These are phyloP conservation scores for Neodontobutis hainanensis DNA, from an alignment of 2,113 vertebrate species.

Conservation along the genomic window DNA sequence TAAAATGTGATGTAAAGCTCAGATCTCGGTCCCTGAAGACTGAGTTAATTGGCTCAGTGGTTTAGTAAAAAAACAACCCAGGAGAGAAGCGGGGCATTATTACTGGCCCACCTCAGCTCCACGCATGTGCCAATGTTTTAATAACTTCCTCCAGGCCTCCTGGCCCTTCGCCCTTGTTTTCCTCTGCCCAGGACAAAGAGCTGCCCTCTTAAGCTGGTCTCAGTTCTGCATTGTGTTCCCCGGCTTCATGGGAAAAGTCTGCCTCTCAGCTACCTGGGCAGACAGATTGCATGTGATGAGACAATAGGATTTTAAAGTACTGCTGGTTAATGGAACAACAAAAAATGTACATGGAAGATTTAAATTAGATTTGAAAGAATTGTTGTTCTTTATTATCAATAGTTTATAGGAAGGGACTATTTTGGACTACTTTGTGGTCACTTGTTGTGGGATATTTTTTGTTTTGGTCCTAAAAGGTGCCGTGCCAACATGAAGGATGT, in stretches of 20 bases:
- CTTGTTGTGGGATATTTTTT: too few species aligned
- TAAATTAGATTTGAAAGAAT: too few species aligned
- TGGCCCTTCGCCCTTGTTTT: conserved; percentile 71
- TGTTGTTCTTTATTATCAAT: too few species aligned
- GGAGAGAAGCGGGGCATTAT: conserved; percentile 73
- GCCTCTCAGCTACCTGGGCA: conserved; percentile 40
- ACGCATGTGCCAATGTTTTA: conserved; percentile 77
- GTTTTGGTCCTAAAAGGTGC: too few species aligned
- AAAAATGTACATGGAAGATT: too few species aligned
- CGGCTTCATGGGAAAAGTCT: conserved; percentile 41
- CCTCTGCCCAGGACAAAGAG: conserved; percentile 59
- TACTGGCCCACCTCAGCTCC: conserved; percentile 75
- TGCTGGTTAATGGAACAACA: conserved; percentile 8
- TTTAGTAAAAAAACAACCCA: conserved; percentile 74
- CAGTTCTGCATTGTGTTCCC: conserved; percentile 42
- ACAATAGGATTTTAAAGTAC: not conserved
- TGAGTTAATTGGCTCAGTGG: conserved; percentile 77
- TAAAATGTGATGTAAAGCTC: conserved; percentile 81
- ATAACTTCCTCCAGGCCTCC: conserved; percentile 78
- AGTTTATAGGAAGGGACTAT: too few species aligned
- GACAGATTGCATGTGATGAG: conserved; percentile 25
- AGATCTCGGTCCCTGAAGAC: conserved; percentile 76
- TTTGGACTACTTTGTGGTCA: too few species aligned
- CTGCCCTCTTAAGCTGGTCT: conserved; percentile 52
- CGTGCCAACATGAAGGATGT: too few species aligned